Percentiles rank a stretch among this genome's conserved stretches.
These are phyloP conservation scores for Diarsia rubi DNA, from an alignment of 2,888 invertebrate species.

Conservation along the genomic window DNA sequence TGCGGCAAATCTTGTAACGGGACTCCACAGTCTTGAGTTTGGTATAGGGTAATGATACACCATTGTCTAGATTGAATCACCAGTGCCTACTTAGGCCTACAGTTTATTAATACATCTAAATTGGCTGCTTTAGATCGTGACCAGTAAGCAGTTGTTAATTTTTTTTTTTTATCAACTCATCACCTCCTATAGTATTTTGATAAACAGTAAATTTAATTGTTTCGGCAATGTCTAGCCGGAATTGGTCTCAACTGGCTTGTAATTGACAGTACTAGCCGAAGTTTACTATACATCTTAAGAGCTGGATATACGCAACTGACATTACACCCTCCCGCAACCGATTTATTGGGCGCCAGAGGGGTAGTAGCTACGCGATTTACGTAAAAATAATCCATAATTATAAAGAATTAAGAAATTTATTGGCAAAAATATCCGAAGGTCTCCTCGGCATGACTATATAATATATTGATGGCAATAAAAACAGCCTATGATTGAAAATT, in stretches of 20 bases:
- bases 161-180: background rate
- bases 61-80: background rate
- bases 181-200: background rate
- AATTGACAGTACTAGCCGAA: background rate
- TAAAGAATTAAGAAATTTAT: too few species aligned
- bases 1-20: background rate
- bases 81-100: background rate
- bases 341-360: too few species aligned
- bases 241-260: background rate
- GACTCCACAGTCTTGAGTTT: background rate
- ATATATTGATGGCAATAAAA: too few species aligned
- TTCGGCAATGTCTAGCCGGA: background rate
- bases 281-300: background rate
- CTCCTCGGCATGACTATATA: too few species aligned
- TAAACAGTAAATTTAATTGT: background rate
- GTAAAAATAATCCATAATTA: too few species aligned
- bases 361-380: too few species aligned
- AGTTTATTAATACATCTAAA: background rate
- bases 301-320: too few species aligned
- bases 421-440: too few species aligned
- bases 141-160: slow-evolving; percentile 5
- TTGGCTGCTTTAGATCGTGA: background rate
- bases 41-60: background rate
- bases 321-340: too few species aligned
- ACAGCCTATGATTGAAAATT: too few species aligned